A percentile compares a stretch with the other conserved stretches of the same genome.
Conservation (phyloP, 2,888 invertebrate genomes). For the Campoplex nolae region DNA sequence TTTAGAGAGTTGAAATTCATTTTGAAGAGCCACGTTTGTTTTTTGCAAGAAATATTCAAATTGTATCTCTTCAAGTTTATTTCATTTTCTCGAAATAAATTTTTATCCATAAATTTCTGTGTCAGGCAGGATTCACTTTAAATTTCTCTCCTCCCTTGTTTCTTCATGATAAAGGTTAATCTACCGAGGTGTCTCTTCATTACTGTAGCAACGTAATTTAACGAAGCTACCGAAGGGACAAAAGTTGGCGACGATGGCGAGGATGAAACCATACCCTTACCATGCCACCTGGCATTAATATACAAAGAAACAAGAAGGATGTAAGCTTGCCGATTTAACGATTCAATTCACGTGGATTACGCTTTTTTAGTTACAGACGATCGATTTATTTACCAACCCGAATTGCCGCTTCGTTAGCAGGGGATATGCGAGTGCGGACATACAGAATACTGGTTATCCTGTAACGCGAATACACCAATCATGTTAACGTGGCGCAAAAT, state of each 20-base stretch:
- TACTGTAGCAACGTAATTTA: neutral
- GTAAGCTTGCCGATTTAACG: neutral
- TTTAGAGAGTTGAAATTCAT: neutral
- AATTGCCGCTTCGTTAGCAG: constrained; percentile 16
- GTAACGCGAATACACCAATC: neutral
- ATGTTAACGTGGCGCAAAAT: neutral
- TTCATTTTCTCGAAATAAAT: neutral
- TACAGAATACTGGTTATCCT: neutral
- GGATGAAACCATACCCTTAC: neutral
- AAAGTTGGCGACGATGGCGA: neutral
- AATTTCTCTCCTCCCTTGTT: neutral
- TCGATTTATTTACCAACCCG: neutral
- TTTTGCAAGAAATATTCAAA: too few relatives aligned
- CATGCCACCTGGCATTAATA: neutral
- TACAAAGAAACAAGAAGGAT: neutral
- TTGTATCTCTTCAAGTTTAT: neutral
- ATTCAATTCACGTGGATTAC: neutral
- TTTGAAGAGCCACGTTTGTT: neutral
- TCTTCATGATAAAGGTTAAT: neutral
- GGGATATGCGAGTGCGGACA: neutral
- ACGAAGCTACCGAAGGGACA: neutral
- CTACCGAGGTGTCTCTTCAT: neutral
- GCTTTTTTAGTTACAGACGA: neutral
- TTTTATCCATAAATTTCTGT: neutral
- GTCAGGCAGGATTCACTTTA: neutral